phyloP scores from a whole-genome alignment of 2,113 vertebrate species.

The Turdus rufiventris region DNA sequence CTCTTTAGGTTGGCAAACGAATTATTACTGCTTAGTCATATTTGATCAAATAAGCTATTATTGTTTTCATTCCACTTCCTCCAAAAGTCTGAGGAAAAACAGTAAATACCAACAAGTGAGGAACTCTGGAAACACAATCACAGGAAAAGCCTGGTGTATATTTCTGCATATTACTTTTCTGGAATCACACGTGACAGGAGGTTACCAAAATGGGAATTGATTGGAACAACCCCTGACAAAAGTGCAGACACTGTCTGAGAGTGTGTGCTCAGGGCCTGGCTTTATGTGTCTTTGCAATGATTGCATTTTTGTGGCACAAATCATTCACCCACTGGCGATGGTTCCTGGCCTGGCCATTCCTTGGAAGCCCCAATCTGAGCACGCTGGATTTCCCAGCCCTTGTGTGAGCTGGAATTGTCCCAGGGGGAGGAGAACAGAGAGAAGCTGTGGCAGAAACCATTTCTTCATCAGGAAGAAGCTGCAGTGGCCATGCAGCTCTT shows the following conservation, averaged over 20 bases:
- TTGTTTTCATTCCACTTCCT: background rate
- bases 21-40: background rate
- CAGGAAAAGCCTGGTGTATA: background rate
- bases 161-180: background rate
- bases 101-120: background rate
- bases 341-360: background rate
- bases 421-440: background rate
- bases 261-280: background rate
- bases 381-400: background rate
- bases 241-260: background rate
- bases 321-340: background rate
- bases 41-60: background rate
- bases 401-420: background rate
- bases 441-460: background rate
- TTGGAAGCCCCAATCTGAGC: background rate
- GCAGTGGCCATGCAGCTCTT: background rate
- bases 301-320: background rate
- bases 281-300: background rate
- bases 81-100: background rate
- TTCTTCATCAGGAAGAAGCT: background rate
- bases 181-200: background rate
- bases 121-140: background rate
- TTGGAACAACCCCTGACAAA: background rate
- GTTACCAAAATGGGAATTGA: background rate
- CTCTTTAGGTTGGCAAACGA: background rate